Conservation (phyloP, 2,888 invertebrate genomes). For the Sesia bembeciformis region DNA sequence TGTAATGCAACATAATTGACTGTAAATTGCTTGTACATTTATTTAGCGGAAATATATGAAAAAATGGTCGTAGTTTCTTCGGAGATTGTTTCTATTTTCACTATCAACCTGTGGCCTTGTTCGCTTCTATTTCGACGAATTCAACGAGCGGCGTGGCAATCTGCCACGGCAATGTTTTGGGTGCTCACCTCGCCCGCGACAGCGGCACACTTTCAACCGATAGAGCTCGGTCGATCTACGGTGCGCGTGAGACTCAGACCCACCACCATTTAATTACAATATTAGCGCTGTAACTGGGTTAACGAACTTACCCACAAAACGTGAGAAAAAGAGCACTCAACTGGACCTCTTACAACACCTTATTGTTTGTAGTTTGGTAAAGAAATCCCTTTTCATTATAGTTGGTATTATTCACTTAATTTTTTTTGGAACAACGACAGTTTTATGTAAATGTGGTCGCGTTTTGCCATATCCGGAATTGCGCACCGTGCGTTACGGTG, state of each 20-base stretch:
- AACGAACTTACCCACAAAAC: slow-evolving; percentile 59
- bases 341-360: slow-evolving; percentile 39
- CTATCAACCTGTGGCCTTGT: slow-evolving; percentile 62
- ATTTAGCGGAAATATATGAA: too few species aligned
- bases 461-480: slow-evolving; percentile 53
- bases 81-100: slow-evolving; percentile 35
- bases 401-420: slow-evolving; percentile 2
- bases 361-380: slow-evolving; percentile 32
- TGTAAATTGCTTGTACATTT: not conserved
- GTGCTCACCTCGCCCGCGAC: slow-evolving; percentile 25
- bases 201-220: slow-evolving; percentile 50
- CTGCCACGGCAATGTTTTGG: slow-evolving; percentile 59
- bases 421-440: slow-evolving; percentile 23
- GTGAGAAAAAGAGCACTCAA: slow-evolving; percentile 49
- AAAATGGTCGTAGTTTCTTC: not conserved
- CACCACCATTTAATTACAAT: slow-evolving; percentile 50
- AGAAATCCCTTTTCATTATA: slow-evolving; percentile 20
- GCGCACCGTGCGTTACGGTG: slow-evolving; percentile 53
- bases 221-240: slow-evolving; percentile 1
- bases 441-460: slow-evolving; percentile 42
- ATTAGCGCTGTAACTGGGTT: slow-evolving; percentile 63
- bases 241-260: slow-evolving; percentile 8
- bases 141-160: slow-evolving; percentile 37
- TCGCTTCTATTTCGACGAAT: slow-evolving; percentile 42
- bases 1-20: too few species aligned